Conservation (phyloP, 53 echinoderm and acorn worm species). For the Mesocentrotus franciscanus region DNA sequence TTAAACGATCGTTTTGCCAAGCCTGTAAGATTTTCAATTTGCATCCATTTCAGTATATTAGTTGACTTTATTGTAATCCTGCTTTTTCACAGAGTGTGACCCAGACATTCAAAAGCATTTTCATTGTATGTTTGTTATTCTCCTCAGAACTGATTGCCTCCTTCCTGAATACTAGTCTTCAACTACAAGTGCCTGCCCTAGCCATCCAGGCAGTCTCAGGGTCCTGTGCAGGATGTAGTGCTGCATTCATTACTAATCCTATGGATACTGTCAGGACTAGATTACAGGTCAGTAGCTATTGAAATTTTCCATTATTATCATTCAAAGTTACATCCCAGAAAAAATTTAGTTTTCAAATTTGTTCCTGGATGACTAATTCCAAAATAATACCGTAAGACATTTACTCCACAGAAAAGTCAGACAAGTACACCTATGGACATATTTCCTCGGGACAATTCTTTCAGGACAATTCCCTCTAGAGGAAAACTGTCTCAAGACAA, state of each 20-base stretch:
- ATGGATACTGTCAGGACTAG: conserved; percentile 97
- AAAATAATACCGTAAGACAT: too few species aligned
- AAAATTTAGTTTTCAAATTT: neutral
- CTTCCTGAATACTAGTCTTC: conserved; percentile 72
- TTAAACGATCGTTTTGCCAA: too few species aligned
- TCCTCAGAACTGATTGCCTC: conserved; percentile 79
- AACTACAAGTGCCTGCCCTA: conserved; percentile 76
- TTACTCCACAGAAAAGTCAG: too few species aligned
- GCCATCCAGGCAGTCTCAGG: conserved; percentile 89
- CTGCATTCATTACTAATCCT: conserved; percentile 89
- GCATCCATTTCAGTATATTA: too few species aligned
- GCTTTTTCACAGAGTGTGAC: too few species aligned
- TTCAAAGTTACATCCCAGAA: neutral
- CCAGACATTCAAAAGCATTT: neutral
- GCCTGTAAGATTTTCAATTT: too few species aligned
- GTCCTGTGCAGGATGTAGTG: conserved; percentile 81
- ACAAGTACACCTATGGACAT: too few species aligned
- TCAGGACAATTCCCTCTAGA: too few species aligned
- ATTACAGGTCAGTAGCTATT: conserved; percentile 81
- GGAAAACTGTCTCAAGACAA: too few species aligned
- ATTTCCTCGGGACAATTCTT: too few species aligned
- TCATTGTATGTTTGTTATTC: neutral
- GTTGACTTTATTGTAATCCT: too few species aligned
- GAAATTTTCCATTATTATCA: neutral
- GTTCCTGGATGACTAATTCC: too few species aligned